Base-by-base conservation (phyloP, 92 coral and sea anemone species). In the Epizoanthus ramosus region DNA sequence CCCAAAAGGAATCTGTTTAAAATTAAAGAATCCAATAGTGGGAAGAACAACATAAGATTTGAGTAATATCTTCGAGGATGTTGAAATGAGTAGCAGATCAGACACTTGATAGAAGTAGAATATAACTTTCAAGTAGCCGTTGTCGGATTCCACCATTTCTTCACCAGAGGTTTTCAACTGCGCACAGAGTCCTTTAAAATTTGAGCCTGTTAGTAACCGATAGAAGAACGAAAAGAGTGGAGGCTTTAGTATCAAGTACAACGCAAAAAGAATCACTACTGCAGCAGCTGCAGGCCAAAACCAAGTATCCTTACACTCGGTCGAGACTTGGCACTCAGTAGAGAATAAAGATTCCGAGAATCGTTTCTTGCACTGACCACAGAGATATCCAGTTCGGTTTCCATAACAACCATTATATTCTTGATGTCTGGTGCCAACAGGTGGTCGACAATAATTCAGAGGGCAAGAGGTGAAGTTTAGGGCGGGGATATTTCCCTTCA, bases 61-160 rank as follows among this genome's bases (percentile, higher is more conserved):
- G 23, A 68, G 54, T 18, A 83, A 24, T 22, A 79, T 37, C 4
- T 53, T 52, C 18, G 68, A 75, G n/a, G 88, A 71, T 10, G 91
- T 56, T 8, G 87, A 71, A 10, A 87, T 74, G 57, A 94, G 75
- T 16, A 94, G 86, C 31, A 92, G 33, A 58, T 90, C 85, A 39
- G 92, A 86, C 63, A 85, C 91, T 85, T 94, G 98, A 60, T 94
- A 94, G 77, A 92, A 94, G 74, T 92, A 94, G 72, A 92, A 94
- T 2, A 83, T 66, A n/a, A 89, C 89, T 74, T 91, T 92, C 60
- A 89, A 45, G 80, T 86, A 93, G 23, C 97, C 94, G 21, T 54
- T 84, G 72, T 86, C 68, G 52, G 8, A 31, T 6, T 45, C 14
- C 54, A 47, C 54, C 2, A 1, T 1, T 9, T 61, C 41, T n/a